Percentiles rank a stretch among this genome's conserved stretches.
Evolutionary conservation across 2,113 vertebrate species (phyloP).

Genomic region (Numenius arquata): DNA sequence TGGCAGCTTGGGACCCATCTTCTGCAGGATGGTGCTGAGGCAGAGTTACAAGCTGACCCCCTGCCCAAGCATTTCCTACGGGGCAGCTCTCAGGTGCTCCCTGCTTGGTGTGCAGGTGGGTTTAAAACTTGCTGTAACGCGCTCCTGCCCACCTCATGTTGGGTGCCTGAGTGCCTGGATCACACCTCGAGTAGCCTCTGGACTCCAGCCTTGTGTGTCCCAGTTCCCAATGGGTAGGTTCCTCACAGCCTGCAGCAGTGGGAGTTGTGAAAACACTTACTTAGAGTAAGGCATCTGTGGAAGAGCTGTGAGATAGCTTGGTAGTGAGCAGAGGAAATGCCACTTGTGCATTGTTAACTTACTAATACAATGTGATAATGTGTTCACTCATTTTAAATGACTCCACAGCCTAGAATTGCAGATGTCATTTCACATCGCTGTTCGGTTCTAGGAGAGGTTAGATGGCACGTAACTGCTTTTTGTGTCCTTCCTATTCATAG

Average conservation of each 20-base stretch:
- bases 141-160: rapidly evolving
- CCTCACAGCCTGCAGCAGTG: neutral
- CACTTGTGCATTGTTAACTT: neutral
- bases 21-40: rapidly evolving
- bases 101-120: neutral
- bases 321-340: neutral
- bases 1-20: neutral
- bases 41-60: neutral
- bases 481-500: neutral
- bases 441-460: neutral
- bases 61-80: rapidly evolving
- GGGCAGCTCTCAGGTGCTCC: neutral
- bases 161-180: neutral
- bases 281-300: neutral
- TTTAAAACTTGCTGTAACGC: neutral
- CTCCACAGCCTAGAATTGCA: neutral
- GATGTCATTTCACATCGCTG: rapidly evolving
- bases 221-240: neutral
- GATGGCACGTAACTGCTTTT: neutral
- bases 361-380: neutral
- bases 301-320: neutral
- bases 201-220: neutral
- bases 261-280: neutral
- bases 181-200: neutral
- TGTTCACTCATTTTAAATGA: neutral